Conservation (phyloP, 1,140 invertebrate species). For the Gryllus bimaculatus region DNA sequence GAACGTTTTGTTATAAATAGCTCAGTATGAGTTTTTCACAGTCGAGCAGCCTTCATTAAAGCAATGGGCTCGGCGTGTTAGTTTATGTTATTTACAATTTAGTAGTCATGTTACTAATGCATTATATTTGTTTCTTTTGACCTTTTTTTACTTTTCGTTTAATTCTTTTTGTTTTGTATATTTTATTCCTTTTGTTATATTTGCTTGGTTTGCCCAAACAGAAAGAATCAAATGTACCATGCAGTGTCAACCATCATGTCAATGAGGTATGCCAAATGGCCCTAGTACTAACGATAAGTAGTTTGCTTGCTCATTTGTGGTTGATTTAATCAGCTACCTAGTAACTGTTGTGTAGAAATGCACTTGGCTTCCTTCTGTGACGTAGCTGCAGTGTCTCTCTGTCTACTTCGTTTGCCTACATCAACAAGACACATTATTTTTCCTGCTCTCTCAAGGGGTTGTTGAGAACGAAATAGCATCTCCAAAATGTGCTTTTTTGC, state of each 20-base stretch:
- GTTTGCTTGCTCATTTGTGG: neutral
- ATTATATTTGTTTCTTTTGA: constrained; percentile 13
- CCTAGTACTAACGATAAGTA: neutral
- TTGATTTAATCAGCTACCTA: neutral
- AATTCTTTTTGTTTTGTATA: neutral
- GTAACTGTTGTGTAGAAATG: neutral
- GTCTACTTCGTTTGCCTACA: neutral
- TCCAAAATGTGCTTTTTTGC: too few species aligned
- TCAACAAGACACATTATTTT: neutral
- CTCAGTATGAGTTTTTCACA: too few species aligned
- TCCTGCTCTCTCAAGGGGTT: too few species aligned
- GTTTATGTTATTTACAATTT: neutral
- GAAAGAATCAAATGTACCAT: constrained; percentile 83
- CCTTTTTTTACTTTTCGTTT: constrained; percentile 15
- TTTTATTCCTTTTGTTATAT: constrained; percentile 33
- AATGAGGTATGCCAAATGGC: constrained; percentile 61
- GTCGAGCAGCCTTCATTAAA: too few species aligned
- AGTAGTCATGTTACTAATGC: constrained; percentile 12
- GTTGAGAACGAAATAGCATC: too few species aligned
- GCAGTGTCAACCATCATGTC: constrained; percentile 82
- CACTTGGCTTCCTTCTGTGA: neutral
- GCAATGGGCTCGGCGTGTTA: too few species aligned
- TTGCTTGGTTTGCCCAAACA: constrained; percentile 34
- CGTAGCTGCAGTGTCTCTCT: neutral
- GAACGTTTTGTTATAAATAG: too few species aligned